These are phyloP conservation scores for Phaenicophaeus curvirostris DNA, from an alignment of 2,797 vertebrate genomes.

Conservation along the genomic window DNA sequence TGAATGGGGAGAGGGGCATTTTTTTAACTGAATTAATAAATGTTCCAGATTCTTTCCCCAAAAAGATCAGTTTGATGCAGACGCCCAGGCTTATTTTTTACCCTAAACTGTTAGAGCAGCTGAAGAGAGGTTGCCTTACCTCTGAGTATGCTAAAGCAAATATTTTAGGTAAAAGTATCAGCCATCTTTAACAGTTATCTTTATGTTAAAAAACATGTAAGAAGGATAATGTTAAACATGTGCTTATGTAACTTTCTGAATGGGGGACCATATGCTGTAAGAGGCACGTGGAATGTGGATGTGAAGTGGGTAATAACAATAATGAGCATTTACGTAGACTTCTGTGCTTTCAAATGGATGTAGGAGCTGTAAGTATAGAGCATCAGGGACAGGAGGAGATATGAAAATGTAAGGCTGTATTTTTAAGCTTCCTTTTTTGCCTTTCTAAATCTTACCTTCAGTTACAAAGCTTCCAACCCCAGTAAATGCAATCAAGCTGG, in stretches of 20 bases:
- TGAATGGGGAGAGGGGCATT: fast-evolving
- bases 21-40: not conserved
- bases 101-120: not conserved
- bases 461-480: not conserved
- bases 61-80: not conserved
- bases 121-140: not conserved
- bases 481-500: not conserved
- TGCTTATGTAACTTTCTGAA: conserved; percentile 15
- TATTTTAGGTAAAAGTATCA: not conserved
- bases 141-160: not conserved
- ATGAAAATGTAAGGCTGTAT: not conserved
- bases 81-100: not conserved
- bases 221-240: not conserved
- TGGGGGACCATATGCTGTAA: not conserved
- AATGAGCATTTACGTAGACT: conserved; percentile 16
- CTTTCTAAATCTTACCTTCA: not conserved
- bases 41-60: not conserved
- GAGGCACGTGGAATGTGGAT: not conserved
- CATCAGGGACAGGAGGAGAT: not conserved
- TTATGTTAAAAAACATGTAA: not conserved
- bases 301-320: conserved; percentile 39
- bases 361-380: not conserved
- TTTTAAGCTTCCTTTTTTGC: not conserved
- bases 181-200: not conserved
- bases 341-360: not conserved